Base-by-base conservation (phyloP, 2,888 invertebrate species). In the Mantis religiosa region DNA sequence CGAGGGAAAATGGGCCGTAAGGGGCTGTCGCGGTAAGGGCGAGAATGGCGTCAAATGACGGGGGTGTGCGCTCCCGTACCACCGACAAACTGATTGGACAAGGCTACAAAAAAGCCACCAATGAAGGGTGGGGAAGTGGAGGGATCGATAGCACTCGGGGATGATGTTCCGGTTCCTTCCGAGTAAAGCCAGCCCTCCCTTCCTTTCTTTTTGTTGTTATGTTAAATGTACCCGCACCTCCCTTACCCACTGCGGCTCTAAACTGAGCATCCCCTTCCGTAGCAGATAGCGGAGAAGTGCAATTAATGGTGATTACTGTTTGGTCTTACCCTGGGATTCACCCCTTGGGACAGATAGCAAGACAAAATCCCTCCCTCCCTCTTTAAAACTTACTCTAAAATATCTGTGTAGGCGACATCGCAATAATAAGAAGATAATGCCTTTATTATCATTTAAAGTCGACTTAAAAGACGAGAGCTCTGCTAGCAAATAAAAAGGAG, bases 281-380 rank as follows among this genome's bases (percentile, higher is more conserved):
- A n/a, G n/a, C 30, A 30, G 82, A 84, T 83, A 47, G 88, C 54
- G 28, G 12, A 54, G 28, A 28, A 28, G 27, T 82, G 88, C 89
- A 85, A 88, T 87, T 89, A 89, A 88, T 87, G 87, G 81, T 85
- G 89, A 89, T 89, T 89, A 88, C 87, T 87, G 89, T 41, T 30
- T 30, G 88, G 84, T 71, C 54, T 71, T 71, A 71, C 54, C 54
- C 54, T 85, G 47, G 28, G 54, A 47, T 85, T 85, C 85, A 85
- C 85, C 85, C 41, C 34, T 84, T 84, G 54, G 54, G 54, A 54
- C 54, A 54, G 54, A 54, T 54, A 54, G 54, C 54, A 54, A 54
- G 54, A 54, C 54, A 54, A 54, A 54, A 54, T 54, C 54, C 20
- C 54, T 54, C 54, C 14, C 54, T 20, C 54, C 20, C 54, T 25